Base-by-base conservation (phyloP, 2,888 invertebrate genomes). In the Cerceris ruficornis region DNA sequence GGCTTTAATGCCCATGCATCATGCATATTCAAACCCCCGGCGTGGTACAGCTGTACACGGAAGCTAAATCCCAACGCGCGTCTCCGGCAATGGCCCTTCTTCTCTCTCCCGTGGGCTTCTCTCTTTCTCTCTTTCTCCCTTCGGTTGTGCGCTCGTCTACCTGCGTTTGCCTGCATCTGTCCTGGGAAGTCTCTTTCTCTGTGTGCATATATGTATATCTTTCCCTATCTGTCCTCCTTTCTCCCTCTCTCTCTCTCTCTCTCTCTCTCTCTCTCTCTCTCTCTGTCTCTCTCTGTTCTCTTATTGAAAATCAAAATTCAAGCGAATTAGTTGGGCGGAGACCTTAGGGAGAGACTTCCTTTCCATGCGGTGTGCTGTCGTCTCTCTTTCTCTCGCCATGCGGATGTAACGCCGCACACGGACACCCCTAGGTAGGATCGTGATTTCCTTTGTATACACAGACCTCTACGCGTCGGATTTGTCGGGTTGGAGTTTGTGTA, bases 241-340 rank as follows among this genome's bases (percentile, higher is more conserved):
- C 4, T 28, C 28, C 28, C 28, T 28, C 4, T 28, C 28, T 28
- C 28, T 28, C 1, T 28, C 28, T 28, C 28, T 28, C 28, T 28
- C 28, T 28, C 28, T 28, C 2, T 28, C 28, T 28, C 4, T 4
- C 1, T 28, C 4, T 28, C 28, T 4, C 28, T 28, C 4, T 28
- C 28, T 28, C 28, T 28, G 4, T 28, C 28, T 28, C 28, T 28
- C 28, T 28, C 28, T 28, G 2, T 28, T 82, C 87, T 87, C 90
- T 91, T 91, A 91, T 91, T 91, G 91, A 91, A 91, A 91, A 91
- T 91, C 91, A 91, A 91, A 91, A 91, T 91, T 91, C 90, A 89
- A 85, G 86, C 85, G 87, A 90, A 91, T 90, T 90, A 90, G 89
- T 89, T 66, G 68, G 52, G 15, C 72, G 61, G 61, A 60, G 66